Conservation (phyloP, 2,797 vertebrate species). For the Semotilus atromaculatus region DNA sequence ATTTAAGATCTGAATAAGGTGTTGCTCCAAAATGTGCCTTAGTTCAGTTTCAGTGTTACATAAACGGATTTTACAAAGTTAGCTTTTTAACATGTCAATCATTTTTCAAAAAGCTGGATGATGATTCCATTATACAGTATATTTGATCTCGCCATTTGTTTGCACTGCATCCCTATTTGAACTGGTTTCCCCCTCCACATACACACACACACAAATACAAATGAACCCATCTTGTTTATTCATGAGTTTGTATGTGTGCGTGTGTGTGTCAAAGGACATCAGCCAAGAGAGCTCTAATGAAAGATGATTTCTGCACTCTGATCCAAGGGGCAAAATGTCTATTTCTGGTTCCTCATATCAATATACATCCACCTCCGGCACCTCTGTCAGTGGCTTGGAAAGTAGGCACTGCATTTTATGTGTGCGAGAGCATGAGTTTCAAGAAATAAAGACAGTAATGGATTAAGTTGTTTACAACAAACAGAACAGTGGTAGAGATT, state of each 20-base stretch:
- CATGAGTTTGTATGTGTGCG: slow-evolving; percentile 36
- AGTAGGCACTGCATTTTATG: slow-evolving; percentile 54
- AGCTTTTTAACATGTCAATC: not conserved
- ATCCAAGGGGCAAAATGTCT: slow-evolving; percentile 71
- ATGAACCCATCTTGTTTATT: slow-evolving; percentile 54
- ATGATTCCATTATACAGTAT: not conserved
- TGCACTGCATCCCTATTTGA: not conserved
- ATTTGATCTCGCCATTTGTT: not conserved
- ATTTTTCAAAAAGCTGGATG: not conserved
- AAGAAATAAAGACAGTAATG: slow-evolving; percentile 18
- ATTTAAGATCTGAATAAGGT: not conserved
- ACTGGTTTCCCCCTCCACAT: not conserved
- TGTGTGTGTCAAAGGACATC: slow-evolving; percentile 68
- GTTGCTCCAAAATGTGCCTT: not conserved
- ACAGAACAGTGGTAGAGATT: slow-evolving; percentile 1
- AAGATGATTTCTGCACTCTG: slow-evolving; percentile 65
- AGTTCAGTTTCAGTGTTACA: not conserved
- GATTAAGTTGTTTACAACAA: slow-evolving; percentile 21
- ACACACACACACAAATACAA: not conserved
- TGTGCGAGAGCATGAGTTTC: slow-evolving; percentile 17
- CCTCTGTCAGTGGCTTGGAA: slow-evolving; percentile 55
- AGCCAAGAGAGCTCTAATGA: slow-evolving; percentile 65
- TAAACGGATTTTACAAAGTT: not conserved
- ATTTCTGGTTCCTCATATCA: slow-evolving; percentile 71
- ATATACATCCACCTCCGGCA: slow-evolving; percentile 61